Conservation (phyloP, 2,797 vertebrate genomes). For the Acipenser oxyrinchus region DNA sequence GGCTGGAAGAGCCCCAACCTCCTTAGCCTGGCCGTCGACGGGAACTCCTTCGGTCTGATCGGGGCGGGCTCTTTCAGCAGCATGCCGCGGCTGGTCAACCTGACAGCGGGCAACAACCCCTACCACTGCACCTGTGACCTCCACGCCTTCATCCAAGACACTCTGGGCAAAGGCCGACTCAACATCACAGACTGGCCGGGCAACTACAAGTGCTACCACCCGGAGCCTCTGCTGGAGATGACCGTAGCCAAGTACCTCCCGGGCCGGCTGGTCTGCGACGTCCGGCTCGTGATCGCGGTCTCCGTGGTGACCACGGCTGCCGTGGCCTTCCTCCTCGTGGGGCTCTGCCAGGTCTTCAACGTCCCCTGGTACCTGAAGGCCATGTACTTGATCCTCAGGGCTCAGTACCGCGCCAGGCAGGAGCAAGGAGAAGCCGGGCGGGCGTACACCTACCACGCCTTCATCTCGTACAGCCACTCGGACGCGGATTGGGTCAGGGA, state of each 20-base stretch:
- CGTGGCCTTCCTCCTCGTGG: conserved; percentile 41
- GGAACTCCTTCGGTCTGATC: conserved; percentile 77
- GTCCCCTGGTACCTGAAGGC: conserved; percentile 70
- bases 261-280: conserved; percentile 52
- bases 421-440: conserved; percentile 18
- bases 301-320: conserved; percentile 50
- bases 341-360: conserved; percentile 66
- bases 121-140: conserved; percentile 79
- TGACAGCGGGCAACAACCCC: conserved; percentile 73
- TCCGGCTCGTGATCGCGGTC: conserved; percentile 60
- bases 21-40: conserved; percentile 54
- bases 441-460: conserved; percentile 64
- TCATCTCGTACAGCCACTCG: conserved; percentile 73
- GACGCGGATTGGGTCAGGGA: conserved; percentile 75
- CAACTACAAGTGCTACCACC: conserved; percentile 73
- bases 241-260: conserved; percentile 56
- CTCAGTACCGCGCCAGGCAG: conserved; percentile 60
- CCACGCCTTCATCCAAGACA: conserved; percentile 60
- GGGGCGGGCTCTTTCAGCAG: conserved; percentile 56
- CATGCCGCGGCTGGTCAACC: conserved; percentile 49
- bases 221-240: conserved; percentile 56
- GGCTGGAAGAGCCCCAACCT: conserved; percentile 61
- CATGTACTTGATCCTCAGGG: conserved; percentile 59
- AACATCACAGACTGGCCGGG: conserved; percentile 67
- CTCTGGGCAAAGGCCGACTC: conserved; percentile 34